Evolutionary conservation across 2,113 vertebrate species (phyloP).

Genomic region (Eulacestoma nigropectus): DNA sequence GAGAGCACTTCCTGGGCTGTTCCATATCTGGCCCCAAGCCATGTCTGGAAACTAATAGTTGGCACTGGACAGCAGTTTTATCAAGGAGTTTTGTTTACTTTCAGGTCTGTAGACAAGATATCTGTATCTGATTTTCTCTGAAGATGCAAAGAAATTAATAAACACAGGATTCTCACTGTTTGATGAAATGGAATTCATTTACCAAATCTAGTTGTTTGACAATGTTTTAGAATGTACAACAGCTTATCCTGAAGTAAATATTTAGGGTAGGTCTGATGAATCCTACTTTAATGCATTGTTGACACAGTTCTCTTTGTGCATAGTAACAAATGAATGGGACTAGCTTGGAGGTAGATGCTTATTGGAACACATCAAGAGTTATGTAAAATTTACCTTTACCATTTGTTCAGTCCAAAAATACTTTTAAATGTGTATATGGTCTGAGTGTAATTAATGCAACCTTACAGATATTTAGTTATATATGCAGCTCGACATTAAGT

Average conservation of each 20-base stretch:
- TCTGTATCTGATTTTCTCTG: background rate
- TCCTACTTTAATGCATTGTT: background rate
- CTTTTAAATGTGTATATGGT: background rate
- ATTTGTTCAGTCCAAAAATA: background rate
- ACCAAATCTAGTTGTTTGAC: background rate
- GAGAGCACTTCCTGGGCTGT: background rate
- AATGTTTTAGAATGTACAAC: background rate
- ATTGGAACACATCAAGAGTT: background rate
- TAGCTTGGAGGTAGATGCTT: background rate
- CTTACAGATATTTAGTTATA: background rate
- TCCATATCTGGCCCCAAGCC: background rate
- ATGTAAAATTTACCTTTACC: background rate
- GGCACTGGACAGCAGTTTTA: background rate
- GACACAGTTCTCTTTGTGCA: background rate
- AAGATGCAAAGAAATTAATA: background rate
- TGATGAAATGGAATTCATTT: background rate
- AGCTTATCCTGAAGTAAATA: background rate
- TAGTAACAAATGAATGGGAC: background rate
- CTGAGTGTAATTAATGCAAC: background rate
- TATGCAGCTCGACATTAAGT: background rate
- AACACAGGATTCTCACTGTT: background rate
- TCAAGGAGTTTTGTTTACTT: background rate
- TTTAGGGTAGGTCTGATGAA: background rate
- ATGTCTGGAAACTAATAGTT: background rate
- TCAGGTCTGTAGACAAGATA: background rate